Evolutionary conservation across 1,140 invertebrate genomes (phyloP).

Genomic region (Zaprionus ghesquierei): DNA sequence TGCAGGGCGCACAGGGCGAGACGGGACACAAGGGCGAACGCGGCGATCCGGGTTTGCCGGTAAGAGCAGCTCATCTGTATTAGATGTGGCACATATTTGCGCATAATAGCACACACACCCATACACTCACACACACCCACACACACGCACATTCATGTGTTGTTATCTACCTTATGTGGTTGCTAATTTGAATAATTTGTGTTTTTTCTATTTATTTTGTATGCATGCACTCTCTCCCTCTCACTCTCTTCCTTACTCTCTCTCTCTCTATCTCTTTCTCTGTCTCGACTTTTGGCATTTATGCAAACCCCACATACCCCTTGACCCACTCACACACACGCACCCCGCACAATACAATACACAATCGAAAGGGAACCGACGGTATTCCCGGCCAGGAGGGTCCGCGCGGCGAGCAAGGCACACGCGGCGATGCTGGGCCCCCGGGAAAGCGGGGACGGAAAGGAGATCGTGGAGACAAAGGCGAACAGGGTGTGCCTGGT

Average conservation of each 20-base stretch:
- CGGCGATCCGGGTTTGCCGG: constrained; percentile 94
- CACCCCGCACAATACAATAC: constrained; percentile 7
- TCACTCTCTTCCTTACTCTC: constrained; percentile 3
- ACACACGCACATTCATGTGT: constrained; percentile 19
- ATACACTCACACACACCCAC: constrained; percentile 2
- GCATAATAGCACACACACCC: constrained; percentile 2
- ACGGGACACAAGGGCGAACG: constrained; percentile 94
- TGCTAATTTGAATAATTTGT: constrained; percentile 74
- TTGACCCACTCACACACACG: constrained; percentile 18
- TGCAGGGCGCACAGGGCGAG: constrained; percentile 94
- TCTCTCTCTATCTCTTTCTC: constrained; percentile 50
- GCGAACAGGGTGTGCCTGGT: constrained; percentile 95
- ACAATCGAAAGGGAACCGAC: constrained; percentile 90
- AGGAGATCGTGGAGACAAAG: constrained; percentile 95
- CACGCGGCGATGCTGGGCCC: constrained; percentile 92
- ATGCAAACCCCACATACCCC: constrained; percentile 26
- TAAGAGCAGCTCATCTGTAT: constrained; percentile 84
- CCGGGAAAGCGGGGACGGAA: constrained; percentile 94
- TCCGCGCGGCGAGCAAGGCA: constrained; percentile 91
- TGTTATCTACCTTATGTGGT: constrained; percentile 59
- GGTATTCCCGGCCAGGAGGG: constrained; percentile 96
- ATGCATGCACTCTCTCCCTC: constrained; percentile 52
- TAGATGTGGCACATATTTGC: not conserved
- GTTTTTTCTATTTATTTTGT: constrained; percentile 58
- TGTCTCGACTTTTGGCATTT: constrained; percentile 44